Evolutionary conservation across 2,797 vertebrate species (phyloP), one percentile per base, ranked within the genome.

Genomic region (Phyllotis vaccarum): DNA sequence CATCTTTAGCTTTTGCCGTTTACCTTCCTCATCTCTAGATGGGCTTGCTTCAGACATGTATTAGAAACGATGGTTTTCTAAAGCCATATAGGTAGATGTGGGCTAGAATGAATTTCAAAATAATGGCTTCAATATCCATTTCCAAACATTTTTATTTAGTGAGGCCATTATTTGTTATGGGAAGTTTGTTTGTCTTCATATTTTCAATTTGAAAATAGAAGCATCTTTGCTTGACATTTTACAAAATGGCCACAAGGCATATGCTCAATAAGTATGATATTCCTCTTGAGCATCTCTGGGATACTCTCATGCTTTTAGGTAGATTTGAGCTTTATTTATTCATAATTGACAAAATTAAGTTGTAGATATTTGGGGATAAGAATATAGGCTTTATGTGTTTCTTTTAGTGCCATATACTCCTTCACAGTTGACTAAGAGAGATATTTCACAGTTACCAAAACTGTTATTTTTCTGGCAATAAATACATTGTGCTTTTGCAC

Each of bases 151-250:
- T 24, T 95, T 93, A 17, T 0, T 34, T 22, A 80, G 3, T 19
- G 22, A 46, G 1, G n/a, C 0, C 43, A 88, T 60, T 22, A 70
- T 92, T 66, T 40, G 1, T 31, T 27, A n/a, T 11, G 37, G 3
- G 24, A 46, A 89, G 21, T 29, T 93, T 74, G n/a, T 12, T 85
- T 93, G 80, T 93, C 40, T 81, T 96, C 22, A 80, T 78, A 60
- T 21, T 95, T 62, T 1, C 58, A 34, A 31, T 86, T 49, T 87
- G 11, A 52, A 70, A 60, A 93, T 7, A 70, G 29, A 89, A 89
- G 29, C 37, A 19, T 60, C 14, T 86, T 83, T 82, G 58, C 7
- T 74, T 78, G 58, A 95, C 0, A 93, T 10, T 68, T 27, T 60
- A 72, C 54, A 90, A 95, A 58, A 37, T 19, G 49, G 6, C 34